Base-by-base conservation (phyloP, 2,113 vertebrate species). In the Alexandromys fortis region DNA sequence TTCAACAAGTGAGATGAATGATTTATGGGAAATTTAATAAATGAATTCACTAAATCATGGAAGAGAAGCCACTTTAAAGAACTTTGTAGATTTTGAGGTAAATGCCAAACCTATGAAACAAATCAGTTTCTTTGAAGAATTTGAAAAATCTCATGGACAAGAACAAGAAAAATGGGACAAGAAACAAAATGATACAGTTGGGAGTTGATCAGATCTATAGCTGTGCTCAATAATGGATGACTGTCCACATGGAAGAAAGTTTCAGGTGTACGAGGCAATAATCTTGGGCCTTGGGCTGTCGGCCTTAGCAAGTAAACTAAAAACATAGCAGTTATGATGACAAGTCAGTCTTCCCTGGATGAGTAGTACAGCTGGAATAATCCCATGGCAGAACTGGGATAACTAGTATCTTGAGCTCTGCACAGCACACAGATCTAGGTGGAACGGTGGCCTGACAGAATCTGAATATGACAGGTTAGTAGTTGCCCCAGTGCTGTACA, bases 141-240 rank as follows among this genome's bases (percentile, higher is more conserved):
- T 42, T 86, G 61, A 65, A 58, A 58, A 92, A 33, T n/a, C 11
- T 52, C 22, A 24, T 21, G 63, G 33, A 55, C 33, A 86, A 89
- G 77, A 38, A n/a, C 7, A 82, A 68, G 35, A 38, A n/a, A 91
- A 92, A 87, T 33, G 33, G 92, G 86, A 13, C 86, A 63, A 81
- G 58, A 58, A 58, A 58, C 58, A 83, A 70, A 49, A 33, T 21
- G 19, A 55, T 58, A 70, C 3, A 7, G 30, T 45, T 45, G 76
- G 79, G 52, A 77, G 86, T n/a, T 63, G 75, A 95, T 79, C 52
- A n/a, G 52, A 95, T 81, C 65, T 47, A 14, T 21, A 89, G 58
- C 77, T 89, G 49, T 42, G 58, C 91, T 95, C 24, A 96, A 90
- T 96, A 93, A 93, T 96, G 68, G n/a, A 96, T 93, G 7, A 0